Conservation (phyloP, 2,888 invertebrate species). For the Erebia epiphron region DNA sequence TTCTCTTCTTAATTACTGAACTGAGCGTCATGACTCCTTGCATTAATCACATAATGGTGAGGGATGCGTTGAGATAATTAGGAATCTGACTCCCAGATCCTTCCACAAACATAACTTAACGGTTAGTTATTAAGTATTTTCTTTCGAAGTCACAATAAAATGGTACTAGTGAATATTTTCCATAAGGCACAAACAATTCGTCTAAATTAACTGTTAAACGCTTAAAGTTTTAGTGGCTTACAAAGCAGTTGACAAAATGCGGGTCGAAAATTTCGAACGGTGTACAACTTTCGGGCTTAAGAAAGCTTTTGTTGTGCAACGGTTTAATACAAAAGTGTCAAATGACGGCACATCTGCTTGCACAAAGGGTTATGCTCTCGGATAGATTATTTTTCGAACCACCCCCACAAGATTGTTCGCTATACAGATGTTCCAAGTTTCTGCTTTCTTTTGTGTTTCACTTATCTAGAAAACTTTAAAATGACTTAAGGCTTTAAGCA, state of each 20-base stretch:
- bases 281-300: constrained; percentile 81
- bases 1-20: neutral
- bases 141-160: neutral
- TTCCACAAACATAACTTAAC: neutral
- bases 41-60: neutral
- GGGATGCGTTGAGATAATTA: neutral
- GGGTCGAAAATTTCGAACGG: constrained; percentile 76
- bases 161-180: constrained; percentile 19
- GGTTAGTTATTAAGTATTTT: neutral
- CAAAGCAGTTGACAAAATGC: constrained; percentile 73
- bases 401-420: constrained; percentile 80
- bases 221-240: constrained; percentile 49
- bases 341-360: constrained; percentile 82
- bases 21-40: neutral
- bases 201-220: constrained; percentile 40
- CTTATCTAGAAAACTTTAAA: constrained; percentile 30
- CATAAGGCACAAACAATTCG: constrained; percentile 16
- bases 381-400: constrained; percentile 82
- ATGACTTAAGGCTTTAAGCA: constrained; percentile 31
- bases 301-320: constrained; percentile 82
- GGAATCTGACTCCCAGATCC: neutral
- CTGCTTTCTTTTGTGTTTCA: constrained; percentile 40
- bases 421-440: constrained; percentile 75
- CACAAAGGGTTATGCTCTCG: constrained; percentile 78
- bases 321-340: constrained; percentile 83